Conservation (phyloP, 2,797 vertebrate species). For the Spea hammondii region DNA sequence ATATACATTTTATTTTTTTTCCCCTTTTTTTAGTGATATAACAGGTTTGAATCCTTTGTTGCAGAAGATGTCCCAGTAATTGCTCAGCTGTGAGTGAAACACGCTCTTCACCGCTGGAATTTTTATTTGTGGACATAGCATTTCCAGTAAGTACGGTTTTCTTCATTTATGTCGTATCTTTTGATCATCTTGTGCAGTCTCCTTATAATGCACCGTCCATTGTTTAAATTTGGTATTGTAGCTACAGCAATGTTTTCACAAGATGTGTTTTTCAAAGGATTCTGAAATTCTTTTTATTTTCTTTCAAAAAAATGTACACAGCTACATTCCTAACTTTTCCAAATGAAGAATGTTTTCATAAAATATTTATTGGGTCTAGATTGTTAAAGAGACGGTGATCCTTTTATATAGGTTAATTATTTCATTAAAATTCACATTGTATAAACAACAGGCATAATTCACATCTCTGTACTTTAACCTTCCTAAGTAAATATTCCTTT, state of each 20-base stretch:
- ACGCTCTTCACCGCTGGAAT: slow-evolving; percentile 4
- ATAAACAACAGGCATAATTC: no score
- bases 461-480: no score
- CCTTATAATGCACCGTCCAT: not conserved
- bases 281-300: not conserved
- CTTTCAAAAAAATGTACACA: not conserved
- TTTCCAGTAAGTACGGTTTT: slow-evolving; percentile 20
- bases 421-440: no score
- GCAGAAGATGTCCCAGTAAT: slow-evolving; percentile 21
- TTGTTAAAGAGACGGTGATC: no score
- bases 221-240: slow-evolving; percentile 3
- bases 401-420: no score
- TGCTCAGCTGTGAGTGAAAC: slow-evolving; percentile 1
- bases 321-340: no score
- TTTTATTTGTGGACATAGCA: not conserved
- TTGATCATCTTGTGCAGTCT: slow-evolving; percentile 7
- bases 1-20: slow-evolving; percentile 11
- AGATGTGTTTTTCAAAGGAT: not conserved
- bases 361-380: no score
- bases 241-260: not conserved
- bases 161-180: slow-evolving; percentile 12
- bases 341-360: no score
- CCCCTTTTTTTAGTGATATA: slow-evolving; percentile 5
- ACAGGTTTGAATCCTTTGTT: slow-evolving; percentile 23
- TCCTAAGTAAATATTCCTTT: no score